Conservation (phyloP, 2,797 vertebrate genomes). For the Chromis chromis region DNA sequence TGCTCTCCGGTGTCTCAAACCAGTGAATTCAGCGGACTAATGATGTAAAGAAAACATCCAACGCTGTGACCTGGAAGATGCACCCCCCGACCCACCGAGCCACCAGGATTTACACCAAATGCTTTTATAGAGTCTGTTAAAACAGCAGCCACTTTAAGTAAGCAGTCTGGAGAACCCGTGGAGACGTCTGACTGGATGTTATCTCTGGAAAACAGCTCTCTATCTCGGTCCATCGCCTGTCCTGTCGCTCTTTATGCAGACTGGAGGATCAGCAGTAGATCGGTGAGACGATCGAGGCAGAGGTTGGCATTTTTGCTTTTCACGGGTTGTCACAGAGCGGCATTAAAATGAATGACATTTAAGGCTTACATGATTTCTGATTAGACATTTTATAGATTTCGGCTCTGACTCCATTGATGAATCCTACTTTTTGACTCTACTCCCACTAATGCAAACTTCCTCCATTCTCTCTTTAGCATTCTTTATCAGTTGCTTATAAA, state of each 20-base stretch:
- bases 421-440: background rate
- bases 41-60: background rate
- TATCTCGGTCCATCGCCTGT: slow-evolving; percentile 25
- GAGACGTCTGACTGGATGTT: slow-evolving; percentile 54
- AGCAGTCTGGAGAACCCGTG: slow-evolving; percentile 51
- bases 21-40: background rate
- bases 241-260: background rate
- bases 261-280: slow-evolving; percentile 14
- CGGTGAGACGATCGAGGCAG: slow-evolving; percentile 4
- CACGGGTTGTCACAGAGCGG: background rate
- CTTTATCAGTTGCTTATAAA: slow-evolving; percentile 27
- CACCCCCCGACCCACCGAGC: slow-evolving; percentile 8
- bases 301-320: background rate
- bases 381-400: background rate
- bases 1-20: background rate
- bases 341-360: no score
- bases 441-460: background rate
- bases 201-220: slow-evolving; percentile 43
- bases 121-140: slow-evolving; percentile 30
- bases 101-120: slow-evolving; percentile 9
- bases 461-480: background rate
- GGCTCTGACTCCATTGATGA: background rate
- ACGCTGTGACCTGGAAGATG: background rate
- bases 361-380: background rate
- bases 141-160: slow-evolving; percentile 37